Conservation (phyloP, 2,888 invertebrate genomes). For the Papilio protenor region DNA sequence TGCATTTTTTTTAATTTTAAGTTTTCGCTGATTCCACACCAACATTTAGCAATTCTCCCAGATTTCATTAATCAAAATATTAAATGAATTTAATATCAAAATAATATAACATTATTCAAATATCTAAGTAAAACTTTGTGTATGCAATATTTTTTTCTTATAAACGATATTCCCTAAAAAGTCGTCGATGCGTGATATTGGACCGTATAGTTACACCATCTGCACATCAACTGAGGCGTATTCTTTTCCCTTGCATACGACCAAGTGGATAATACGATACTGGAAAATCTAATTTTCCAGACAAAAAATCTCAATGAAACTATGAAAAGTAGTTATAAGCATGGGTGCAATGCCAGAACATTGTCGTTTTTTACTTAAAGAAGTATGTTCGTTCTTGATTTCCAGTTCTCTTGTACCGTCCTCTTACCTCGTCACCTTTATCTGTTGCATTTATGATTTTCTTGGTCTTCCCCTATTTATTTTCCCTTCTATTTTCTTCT, state of each 20-base stretch:
- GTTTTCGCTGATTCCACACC: not conserved
- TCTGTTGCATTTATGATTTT: no score
- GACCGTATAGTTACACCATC: slow-evolving; percentile 35
- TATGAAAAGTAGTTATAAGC: not conserved
- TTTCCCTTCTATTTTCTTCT: no score
- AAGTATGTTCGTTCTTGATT: no score
- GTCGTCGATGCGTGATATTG: slow-evolving; percentile 33
- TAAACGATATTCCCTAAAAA: slow-evolving; percentile 24
- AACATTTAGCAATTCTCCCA: not conserved
- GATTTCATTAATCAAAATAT: not conserved
- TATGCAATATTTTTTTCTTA: slow-evolving; percentile 24
- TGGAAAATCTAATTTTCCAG: slow-evolving; percentile 14
- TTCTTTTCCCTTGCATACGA: slow-evolving; percentile 24
- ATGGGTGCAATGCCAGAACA: no score
- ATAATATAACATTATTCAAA: no score
- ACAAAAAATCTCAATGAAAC: not conserved
- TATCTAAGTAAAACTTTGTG: not conserved
- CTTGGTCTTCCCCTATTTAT: no score
- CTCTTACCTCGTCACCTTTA: no score
- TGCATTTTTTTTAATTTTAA: not conserved
- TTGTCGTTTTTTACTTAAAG: no score
- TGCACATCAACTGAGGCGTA: slow-evolving; percentile 34
- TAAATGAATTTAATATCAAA: not conserved
- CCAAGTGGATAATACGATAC: slow-evolving; percentile 22
- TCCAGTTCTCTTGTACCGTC: no score